phyloP scores from a whole-genome alignment of 2,888 invertebrate genomes.

The Pollenia labialis region DNA sequence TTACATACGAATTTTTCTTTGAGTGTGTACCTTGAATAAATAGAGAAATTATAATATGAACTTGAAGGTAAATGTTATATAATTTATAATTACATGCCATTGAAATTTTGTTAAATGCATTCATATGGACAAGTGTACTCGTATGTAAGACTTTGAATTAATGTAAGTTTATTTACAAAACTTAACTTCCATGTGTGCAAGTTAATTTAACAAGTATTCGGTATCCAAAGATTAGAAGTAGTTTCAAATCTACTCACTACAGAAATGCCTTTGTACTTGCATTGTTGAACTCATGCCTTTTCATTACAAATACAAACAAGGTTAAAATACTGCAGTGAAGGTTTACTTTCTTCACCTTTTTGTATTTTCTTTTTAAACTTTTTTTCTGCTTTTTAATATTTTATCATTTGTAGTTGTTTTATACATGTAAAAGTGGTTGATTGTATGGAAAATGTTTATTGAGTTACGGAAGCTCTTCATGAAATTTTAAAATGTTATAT shows the following conservation, averaged over 20 bases:
- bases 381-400: neutral
- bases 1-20: too few species aligned
- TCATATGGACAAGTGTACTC: too few species aligned
- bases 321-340: constrained; percentile 34
- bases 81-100: neutral
- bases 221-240: constrained; percentile 39
- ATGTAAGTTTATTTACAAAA: constrained; percentile 19
- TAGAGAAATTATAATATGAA: too few species aligned
- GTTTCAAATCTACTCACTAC: neutral
- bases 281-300: constrained; percentile 2
- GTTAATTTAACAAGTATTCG: constrained; percentile 44
- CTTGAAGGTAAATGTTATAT: too few species aligned
- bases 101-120: constrained; percentile 15
- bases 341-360: constrained; percentile 26
- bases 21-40: too few species aligned
- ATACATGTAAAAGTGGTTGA: neutral
- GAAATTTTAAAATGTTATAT: neutral
- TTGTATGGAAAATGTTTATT: neutral
- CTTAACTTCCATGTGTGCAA: neutral
- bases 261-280: neutral
- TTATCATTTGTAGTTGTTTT: neutral
- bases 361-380: constrained; percentile 8
- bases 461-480: neutral
- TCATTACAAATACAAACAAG: constrained; percentile 1
- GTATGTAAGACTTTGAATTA: too few species aligned